phyloP scores from a whole-genome alignment of 2,797 vertebrate species.

The Podarcis lilfordi region DNA sequence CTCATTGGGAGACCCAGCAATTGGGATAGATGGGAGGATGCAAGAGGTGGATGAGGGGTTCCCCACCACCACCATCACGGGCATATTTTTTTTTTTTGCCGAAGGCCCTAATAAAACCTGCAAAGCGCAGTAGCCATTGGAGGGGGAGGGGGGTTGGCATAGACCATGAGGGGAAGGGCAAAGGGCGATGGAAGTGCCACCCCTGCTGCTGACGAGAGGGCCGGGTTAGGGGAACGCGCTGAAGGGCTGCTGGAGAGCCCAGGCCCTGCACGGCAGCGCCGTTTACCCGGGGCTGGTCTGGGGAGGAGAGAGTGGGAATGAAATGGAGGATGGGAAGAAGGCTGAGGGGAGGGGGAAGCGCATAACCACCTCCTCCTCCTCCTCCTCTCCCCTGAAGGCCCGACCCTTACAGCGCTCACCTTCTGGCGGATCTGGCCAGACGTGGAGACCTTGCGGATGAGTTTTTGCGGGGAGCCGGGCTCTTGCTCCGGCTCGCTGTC shows the following conservation, averaged over 20 bases:
- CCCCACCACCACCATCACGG: neutral
- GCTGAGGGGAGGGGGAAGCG: neutral
- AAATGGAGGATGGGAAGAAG: slow-evolving; percentile 3
- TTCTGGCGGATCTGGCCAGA: slow-evolving; percentile 96
- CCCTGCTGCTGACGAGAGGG: no score
- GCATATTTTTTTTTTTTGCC: neutral
- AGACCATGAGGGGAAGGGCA: neutral
- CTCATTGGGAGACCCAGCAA: neutral
- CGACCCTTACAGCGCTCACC: slow-evolving; percentile 78
- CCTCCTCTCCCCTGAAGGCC: slow-evolving; percentile 30
- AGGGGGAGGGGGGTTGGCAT: no score
- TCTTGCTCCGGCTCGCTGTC: slow-evolving; percentile 95
- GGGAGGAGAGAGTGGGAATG: neutral
- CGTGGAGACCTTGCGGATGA: slow-evolving; percentile 95
- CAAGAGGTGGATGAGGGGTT: neutral
- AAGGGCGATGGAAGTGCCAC: neutral
- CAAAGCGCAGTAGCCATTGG: neutral
- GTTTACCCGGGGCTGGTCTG: neutral
- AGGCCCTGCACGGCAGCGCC: neutral
- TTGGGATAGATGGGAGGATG: neutral
- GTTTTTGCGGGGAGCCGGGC: slow-evolving; percentile 91
- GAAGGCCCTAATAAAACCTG: neutral
- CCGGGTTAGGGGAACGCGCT: neutral
- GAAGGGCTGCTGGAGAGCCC: neutral
- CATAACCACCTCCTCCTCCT: neutral